Percentiles rank a stretch among this genome's conserved stretches.
Conservation (phyloP, 2,888 invertebrate species). For the Agelastica alni region DNA sequence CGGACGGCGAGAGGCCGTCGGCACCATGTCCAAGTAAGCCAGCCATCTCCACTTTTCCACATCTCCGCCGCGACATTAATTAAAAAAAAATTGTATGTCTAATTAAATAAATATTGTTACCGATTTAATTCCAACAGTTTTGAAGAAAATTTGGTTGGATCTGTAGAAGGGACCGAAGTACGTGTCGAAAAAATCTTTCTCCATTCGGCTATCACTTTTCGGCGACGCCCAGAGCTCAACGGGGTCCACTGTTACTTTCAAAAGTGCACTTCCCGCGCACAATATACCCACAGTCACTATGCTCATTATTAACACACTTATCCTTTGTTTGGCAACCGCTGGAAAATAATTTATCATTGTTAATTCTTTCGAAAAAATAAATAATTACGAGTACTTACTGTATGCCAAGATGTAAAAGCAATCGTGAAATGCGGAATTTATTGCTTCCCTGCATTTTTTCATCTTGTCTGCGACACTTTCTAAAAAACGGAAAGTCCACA, state of each 20-base stretch:
- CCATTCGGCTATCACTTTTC: slow-evolving; percentile 74
- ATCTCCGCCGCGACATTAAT: no score
- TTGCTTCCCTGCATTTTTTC: slow-evolving; percentile 26
- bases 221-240: slow-evolving; percentile 93
- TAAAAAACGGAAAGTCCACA: slow-evolving; percentile 4
- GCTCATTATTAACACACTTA: slow-evolving; percentile 66
- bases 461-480: not conserved
- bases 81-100: not conserved
- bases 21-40: no score
- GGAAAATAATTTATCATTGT: slow-evolving; percentile 29
- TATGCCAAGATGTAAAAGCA: slow-evolving; percentile 47
- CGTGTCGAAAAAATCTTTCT: slow-evolving; percentile 85
- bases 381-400: not conserved
- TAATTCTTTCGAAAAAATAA: not conserved
- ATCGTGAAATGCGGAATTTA: slow-evolving; percentile 50
- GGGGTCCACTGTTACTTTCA: slow-evolving; percentile 84
- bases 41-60: no score
- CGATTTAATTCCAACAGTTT: slow-evolving; percentile 61
- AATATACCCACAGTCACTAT: slow-evolving; percentile 66
- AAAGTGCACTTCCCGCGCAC: slow-evolving; percentile 67
- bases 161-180: slow-evolving; percentile 89
- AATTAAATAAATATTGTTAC: slow-evolving; percentile 49
- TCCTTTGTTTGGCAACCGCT: slow-evolving; percentile 71
- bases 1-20: no score
- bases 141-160: slow-evolving; percentile 86